phyloP scores from a whole-genome alignment of 2,888 invertebrate species.

The Drosophila anomalipes region DNA sequence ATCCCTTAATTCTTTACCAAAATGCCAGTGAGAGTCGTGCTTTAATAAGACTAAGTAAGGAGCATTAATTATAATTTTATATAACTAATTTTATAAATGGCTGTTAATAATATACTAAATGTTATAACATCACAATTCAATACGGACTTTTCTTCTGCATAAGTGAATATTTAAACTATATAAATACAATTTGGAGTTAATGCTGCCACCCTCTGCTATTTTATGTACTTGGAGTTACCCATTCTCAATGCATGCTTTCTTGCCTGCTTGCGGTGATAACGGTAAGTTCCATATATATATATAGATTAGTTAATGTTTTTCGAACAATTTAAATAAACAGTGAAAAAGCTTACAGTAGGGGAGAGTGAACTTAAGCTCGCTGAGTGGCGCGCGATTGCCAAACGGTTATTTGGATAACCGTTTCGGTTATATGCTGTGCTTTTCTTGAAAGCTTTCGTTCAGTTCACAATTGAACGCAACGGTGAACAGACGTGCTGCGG shows the following conservation, averaged over 20 bases:
- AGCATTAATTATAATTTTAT: not conserved
- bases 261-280: not conserved
- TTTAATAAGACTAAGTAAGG: not conserved
- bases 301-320: not conserved
- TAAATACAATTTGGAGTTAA: not conserved
- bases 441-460: constrained; percentile 35
- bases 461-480: constrained; percentile 46
- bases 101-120: constrained; percentile 10
- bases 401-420: constrained; percentile 40
- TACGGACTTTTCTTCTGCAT: not conserved
- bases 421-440: constrained; percentile 31
- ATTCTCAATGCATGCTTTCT: constrained; percentile 10
- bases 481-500: constrained; percentile 40
- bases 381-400: constrained; percentile 22
- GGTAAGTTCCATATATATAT: not conserved
- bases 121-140: not conserved
- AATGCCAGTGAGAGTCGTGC: constrained; percentile 13
- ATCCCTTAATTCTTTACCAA: not conserved
- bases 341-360: not conserved
- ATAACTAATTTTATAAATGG: not conserved
- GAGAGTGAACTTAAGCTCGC: not conserved
- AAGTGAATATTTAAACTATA: too few species aligned
- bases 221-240: not conserved
- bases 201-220: constrained; percentile 1
- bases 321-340: not conserved